Percentiles rank a stretch among this genome's conserved stretches.
Evolutionary conservation across 1,140 invertebrate genomes (phyloP).

Genomic region (Diachasma alloeum): DNA sequence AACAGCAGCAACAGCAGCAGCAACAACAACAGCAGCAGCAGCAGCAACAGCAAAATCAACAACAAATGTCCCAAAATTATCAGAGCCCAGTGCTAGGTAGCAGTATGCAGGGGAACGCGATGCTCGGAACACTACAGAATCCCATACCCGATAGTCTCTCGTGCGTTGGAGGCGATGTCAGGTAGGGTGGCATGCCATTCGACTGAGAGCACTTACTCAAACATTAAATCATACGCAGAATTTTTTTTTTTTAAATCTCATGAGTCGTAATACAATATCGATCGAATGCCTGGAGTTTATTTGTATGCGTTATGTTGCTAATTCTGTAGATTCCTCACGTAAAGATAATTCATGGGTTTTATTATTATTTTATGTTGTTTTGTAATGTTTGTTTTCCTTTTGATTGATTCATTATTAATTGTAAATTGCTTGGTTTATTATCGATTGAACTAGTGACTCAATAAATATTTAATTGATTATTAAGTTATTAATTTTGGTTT

Average conservation of each 20-base stretch:
- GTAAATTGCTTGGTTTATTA: neutral
- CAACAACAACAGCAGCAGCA: neutral
- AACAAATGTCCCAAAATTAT: constrained; percentile 60
- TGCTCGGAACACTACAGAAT: constrained; percentile 62
- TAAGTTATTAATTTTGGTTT: neutral
- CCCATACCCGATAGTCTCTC: constrained; percentile 63
- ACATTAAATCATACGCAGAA: neutral
- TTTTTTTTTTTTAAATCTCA: neutral
- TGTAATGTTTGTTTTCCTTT: neutral
- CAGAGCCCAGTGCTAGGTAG: constrained; percentile 57
- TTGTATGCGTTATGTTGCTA: constrained; percentile 1
- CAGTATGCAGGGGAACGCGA: constrained; percentile 61
- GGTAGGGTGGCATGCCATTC: constrained; percentile 55
- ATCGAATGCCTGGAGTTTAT: too few relatives aligned
- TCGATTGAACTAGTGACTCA: neutral
- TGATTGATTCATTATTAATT: neutral
- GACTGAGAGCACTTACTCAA: neutral
- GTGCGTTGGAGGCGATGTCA: constrained; percentile 69
- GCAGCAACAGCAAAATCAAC: constrained; percentile 5
- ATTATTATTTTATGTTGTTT: neutral
- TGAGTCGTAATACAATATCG: too few relatives aligned
- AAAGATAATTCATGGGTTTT: neutral
- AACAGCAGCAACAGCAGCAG: neutral
- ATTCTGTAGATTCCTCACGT: neutral
- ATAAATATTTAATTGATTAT: neutral